Base-by-base conservation (phyloP, 1,140 invertebrate species). In the Platyura marginata region DNA sequence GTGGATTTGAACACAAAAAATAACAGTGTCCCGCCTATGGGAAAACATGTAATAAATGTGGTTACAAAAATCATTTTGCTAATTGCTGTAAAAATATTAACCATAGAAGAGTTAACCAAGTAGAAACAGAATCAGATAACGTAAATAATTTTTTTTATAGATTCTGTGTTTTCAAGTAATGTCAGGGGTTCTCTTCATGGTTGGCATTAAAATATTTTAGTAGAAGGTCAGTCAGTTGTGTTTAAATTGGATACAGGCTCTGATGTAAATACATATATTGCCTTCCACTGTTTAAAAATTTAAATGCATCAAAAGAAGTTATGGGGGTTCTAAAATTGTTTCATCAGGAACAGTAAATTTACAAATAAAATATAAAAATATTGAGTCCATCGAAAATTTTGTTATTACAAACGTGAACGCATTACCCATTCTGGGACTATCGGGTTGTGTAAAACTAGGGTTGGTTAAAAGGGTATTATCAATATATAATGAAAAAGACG, bases 1-100 rank as follows among this genome's bases (percentile, higher is more conserved):
- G 46, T 40, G 45, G 43, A 23, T 44, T 10, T 8, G 13, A 18
- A 16, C 43, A 50, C 41, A 41, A 38, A 16, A 44, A 32, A 9
- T 34, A 35, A 10, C 16, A 51, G 11, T 51, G 50, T 38, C 52
- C 48, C 16, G 50, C 45, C n/a, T 52, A 23, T 44, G 50, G 49
- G n/a, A 50, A 49, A 43, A 41, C 15, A 10, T 48, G 48, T 39
- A 33, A 25, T 13, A 44, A 33, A 33, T 48, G 44, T 46, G 22
- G 34, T 8, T 43, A 37, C n/a, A 20, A 34, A 16, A 51, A 50
- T 40, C 43, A 51, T 40, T 49, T 48, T 42, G 25, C 44, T 25
- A n/a, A 21, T 34, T 11, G 34, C 22, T 10, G 48, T 48, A 41
- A 37, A 21, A 36, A 2, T 13, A 11, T 37, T 8, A 38, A 6